Conservation (phyloP, 2,888 invertebrate genomes). For the Eupithecia vulgata region DNA sequence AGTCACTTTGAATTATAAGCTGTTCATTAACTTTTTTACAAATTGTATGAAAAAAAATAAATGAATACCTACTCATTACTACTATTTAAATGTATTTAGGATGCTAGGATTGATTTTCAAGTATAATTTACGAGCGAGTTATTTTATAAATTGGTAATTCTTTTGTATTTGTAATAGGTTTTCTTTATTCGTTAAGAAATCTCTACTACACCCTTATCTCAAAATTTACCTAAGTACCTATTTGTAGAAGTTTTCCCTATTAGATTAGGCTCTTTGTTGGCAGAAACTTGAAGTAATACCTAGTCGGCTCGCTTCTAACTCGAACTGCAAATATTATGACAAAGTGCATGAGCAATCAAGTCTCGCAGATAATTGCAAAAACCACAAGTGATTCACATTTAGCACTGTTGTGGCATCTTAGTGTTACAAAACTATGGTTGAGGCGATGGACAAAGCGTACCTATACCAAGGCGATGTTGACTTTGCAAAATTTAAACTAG, state of each 20-base stretch:
- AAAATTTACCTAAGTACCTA: neutral
- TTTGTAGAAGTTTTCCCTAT: neutral
- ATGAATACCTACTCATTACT: too few relatives aligned
- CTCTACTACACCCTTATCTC: neutral
- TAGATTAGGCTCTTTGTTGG: neutral
- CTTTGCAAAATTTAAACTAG: too few relatives aligned
- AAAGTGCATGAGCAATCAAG: neutral
- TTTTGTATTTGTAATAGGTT: neutral
- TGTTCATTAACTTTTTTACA: too few relatives aligned
- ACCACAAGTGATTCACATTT: neutral
- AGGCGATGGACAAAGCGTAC: too few relatives aligned
- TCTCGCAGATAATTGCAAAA: neutral
- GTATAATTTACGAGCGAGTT: neutral
- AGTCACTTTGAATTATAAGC: too few relatives aligned
- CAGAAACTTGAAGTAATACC: neutral
- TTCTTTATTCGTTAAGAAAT: neutral
- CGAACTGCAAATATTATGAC: neutral
- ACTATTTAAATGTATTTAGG: too few relatives aligned
- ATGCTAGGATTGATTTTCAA: neutral
- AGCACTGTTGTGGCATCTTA: neutral
- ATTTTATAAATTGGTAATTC: neutral
- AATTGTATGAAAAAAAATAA: too few relatives aligned
- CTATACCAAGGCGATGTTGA: too few relatives aligned
- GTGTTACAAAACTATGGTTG: neutral
- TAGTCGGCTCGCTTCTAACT: neutral